Percentiles rank a stretch among this genome's conserved stretches.
These are phyloP conservation scores for Hemicrepidius hirtus DNA, from an alignment of 2,888 invertebrate species.

Conservation along the genomic window DNA sequence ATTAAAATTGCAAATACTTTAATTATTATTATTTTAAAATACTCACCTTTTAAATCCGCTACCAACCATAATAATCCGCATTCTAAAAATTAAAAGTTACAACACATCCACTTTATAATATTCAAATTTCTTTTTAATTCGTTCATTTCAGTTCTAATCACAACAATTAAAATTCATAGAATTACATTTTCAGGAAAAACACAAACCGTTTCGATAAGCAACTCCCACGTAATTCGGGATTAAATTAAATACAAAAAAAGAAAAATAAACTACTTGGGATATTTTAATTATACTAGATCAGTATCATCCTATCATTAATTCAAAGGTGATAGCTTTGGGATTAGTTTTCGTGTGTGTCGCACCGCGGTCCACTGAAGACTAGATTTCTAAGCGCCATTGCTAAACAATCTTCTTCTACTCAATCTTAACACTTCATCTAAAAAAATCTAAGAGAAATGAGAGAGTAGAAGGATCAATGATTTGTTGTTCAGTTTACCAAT, in stretches of 20 bases:
- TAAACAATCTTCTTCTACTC: slow-evolving; percentile 31
- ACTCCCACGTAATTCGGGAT: background rate
- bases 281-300: slow-evolving; percentile 3
- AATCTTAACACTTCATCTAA: slow-evolving; percentile 10
- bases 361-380: slow-evolving; percentile 45
- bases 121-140: background rate
- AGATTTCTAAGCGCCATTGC: slow-evolving; percentile 47
- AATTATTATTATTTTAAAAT: background rate
- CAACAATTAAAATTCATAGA: background rate
- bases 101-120: slow-evolving; percentile 1
- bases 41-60: slow-evolving; percentile 1
- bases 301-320: background rate
- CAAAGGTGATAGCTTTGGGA: background rate
- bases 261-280: background rate
- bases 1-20: no score
- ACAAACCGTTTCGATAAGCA: background rate
- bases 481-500: background rate
- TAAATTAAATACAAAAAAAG: background rate
- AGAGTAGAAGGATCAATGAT: background rate
- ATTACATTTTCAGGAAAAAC: background rate
- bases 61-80: background rate
- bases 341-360: slow-evolving; percentile 39
- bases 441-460: background rate
- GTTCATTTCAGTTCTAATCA: background rate
- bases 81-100: background rate